These are phyloP conservation scores for Cerceris ruficornis DNA, from an alignment of 2,888 invertebrate species.

Conservation along the genomic window DNA sequence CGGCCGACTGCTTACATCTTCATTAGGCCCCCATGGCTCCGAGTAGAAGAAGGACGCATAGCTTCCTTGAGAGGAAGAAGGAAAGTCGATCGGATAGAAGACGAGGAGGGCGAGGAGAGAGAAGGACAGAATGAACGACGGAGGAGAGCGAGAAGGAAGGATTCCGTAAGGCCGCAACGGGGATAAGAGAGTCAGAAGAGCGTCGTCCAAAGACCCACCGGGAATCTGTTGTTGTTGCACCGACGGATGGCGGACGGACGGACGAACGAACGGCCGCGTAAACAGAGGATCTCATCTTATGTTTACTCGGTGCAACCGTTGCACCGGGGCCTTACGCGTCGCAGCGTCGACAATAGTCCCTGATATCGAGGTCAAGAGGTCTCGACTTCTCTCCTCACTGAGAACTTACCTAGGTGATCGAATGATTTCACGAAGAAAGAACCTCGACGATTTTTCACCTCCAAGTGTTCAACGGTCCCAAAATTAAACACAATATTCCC, in stretches of 20 bases:
- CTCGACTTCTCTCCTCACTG: constrained; percentile 22
- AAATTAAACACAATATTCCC: neutral
- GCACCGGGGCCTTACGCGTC: neutral
- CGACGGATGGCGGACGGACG: constrained; percentile 73
- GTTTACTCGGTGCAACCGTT: constrained; percentile 42
- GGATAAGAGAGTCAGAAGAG: constrained; percentile 75
- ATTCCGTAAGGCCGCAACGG: constrained; percentile 67
- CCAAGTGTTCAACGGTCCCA: neutral
- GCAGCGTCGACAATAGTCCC: neutral
- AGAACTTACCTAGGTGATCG: neutral
- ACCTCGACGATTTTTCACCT: neutral
- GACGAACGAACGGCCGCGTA: constrained; percentile 68
- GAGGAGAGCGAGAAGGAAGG: constrained; percentile 52
- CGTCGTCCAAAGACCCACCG: constrained; percentile 80
- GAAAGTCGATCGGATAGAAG: constrained; percentile 20
- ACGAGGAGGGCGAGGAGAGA: constrained; percentile 25
- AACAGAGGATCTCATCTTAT: constrained; percentile 79
- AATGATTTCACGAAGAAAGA: neutral
- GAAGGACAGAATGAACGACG: constrained; percentile 29
- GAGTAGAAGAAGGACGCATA: constrained; percentile 49
- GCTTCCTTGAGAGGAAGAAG: constrained; percentile 31
- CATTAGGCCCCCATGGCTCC: constrained; percentile 79
- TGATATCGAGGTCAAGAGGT: constrained; percentile 8
- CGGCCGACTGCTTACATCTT: constrained; percentile 81
- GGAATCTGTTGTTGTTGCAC: constrained; percentile 81